Evolutionary conservation across 2,797 vertebrate genomes (phyloP), one percentile per base, ranked within the genome.

Genomic region (Clarias platycephalus): DNA sequence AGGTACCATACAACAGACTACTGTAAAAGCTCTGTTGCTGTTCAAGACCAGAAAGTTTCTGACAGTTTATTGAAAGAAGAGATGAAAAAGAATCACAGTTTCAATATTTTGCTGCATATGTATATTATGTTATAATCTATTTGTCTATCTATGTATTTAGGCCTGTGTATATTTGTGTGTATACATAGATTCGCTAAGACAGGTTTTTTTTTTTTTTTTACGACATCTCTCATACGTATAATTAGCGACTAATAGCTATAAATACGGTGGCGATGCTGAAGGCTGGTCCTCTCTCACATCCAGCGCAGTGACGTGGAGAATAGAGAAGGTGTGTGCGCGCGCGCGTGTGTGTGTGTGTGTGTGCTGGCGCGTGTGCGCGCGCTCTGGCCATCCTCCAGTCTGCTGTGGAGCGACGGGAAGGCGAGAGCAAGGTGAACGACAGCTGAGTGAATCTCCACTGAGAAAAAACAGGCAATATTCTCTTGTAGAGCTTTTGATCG

Each of bases 281-380:
- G n/a, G 60, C n/a, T 86, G 64, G 53, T 72, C 31, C 67, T 79
- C 67, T 62, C 80, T 82, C 64, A 44, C 40, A 58, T 79, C 28
- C 66, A 57, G 74, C 40, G 34, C 75, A 44, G 9, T 83, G 85
- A 80, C 81, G 76, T 80, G 31, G 74, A 26, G 58, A 57, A 20
- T 1, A 37, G 49, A 60, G 80, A 78, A 62, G 53, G 26, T 15
- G 74, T 34, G 74, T 76, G 74, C 13, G 28, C 24, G 75, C 55
- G 44, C 40, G 66, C 4, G 67, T 5, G 34, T 1, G 67, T 20
- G 37, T 16, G 67, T 1, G 67, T 4, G 31, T 12, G 28, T 49
- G 24, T 53, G 37, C 49, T 40, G 34, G 28, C 6, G 70, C 12
- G 40, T 58, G 74, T 13, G 84, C 63, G 66, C n/a, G 72, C 53